A percentile compares a stretch with the other conserved stretches of the same genome.
Evolutionary conservation across 2,797 vertebrate genomes (phyloP).

Genomic region (Todus mexicanus): DNA sequence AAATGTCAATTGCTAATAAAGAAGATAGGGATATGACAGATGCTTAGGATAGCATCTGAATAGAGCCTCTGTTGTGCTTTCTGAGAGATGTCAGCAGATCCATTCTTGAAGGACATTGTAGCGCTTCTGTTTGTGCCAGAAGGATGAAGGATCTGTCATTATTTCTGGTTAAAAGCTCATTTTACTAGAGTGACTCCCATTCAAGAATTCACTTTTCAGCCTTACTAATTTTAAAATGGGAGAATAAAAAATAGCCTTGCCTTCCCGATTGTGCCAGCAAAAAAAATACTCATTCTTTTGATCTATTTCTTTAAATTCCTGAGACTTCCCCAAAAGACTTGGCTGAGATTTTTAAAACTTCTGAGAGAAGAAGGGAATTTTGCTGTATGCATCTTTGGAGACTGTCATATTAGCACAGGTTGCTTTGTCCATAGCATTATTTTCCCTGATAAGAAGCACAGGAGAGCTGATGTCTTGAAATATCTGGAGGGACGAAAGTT

Average conservation of each 20-base stretch:
- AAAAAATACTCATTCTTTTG: slow-evolving; percentile 23
- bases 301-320: slow-evolving; percentile 12
- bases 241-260: slow-evolving; percentile 40
- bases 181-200: slow-evolving; percentile 51
- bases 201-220: slow-evolving; percentile 55
- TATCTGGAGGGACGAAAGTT: not conserved
- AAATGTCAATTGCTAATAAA: slow-evolving; percentile 67
- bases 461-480: not conserved
- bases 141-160: slow-evolving; percentile 54
- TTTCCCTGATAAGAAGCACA: slow-evolving; percentile 10
- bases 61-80: not conserved
- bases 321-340: slow-evolving; percentile 40
- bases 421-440: not conserved
- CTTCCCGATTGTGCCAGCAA: not conserved
- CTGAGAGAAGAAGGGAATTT: slow-evolving; percentile 6
- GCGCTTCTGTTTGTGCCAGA: slow-evolving; percentile 43
- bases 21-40: slow-evolving; percentile 53
- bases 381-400: not conserved
- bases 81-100: slow-evolving; percentile 54
- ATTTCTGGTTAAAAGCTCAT: slow-evolving; percentile 49
- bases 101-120: slow-evolving; percentile 52
- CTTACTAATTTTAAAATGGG: slow-evolving; percentile 51
- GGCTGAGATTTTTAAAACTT: slow-evolving; percentile 32
- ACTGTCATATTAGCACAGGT: not conserved
- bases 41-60: slow-evolving; percentile 27